phyloP scores from a whole-genome alignment of 1,140 invertebrate species.

The Magallana angulata region DNA sequence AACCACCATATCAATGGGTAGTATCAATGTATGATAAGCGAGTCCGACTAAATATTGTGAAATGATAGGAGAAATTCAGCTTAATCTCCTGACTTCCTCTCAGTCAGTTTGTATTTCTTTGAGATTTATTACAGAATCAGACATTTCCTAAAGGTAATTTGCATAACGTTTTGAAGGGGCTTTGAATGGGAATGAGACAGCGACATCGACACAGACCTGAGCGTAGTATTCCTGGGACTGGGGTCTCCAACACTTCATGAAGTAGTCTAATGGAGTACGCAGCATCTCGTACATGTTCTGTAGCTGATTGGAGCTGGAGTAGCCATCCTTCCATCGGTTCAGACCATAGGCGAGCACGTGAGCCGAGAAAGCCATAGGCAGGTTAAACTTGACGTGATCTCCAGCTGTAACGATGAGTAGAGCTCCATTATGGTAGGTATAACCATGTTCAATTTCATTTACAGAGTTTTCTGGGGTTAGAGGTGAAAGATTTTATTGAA shows the following conservation, averaged over 20 bases:
- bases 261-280: conserved; percentile 84
- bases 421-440: background rate
- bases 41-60: too few relatives aligned
- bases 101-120: too few relatives aligned
- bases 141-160: background rate
- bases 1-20: too few relatives aligned
- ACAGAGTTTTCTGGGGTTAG: too few relatives aligned
- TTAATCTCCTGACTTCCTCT: too few relatives aligned
- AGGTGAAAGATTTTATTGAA: too few relatives aligned
- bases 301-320: conserved; percentile 78
- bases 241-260: conserved; percentile 80
- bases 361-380: conserved; percentile 84
- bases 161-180: background rate
- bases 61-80: too few relatives aligned
- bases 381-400: conserved; percentile 85
- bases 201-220: conserved; percentile 43
- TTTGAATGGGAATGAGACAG: background rate
- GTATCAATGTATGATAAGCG: too few relatives aligned
- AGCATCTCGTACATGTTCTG: conserved; percentile 78
- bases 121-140: background rate
- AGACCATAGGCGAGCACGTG: conserved; percentile 84
- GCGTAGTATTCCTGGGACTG: conserved; percentile 48
- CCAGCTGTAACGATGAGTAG: conserved; percentile 80
- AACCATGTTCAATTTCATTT: too few relatives aligned
- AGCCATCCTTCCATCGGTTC: conserved; percentile 82